Evolutionary conservation across 1,140 invertebrate genomes (phyloP).

Genomic region (Panagrolaimus sp.): DNA sequence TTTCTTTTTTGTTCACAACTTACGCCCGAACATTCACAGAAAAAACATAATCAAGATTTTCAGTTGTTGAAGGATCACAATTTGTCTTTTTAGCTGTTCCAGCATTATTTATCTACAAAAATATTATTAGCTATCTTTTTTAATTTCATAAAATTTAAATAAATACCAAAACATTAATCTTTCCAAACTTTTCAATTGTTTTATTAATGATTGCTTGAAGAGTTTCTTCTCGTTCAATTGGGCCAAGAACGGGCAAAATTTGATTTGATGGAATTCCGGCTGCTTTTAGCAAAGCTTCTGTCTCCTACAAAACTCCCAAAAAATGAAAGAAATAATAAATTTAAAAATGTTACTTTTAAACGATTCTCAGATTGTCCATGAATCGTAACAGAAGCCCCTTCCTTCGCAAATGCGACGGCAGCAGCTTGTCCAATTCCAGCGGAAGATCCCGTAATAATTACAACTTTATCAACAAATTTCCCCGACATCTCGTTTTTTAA

Average conservation of each 20-base stretch:
- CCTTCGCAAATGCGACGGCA: background rate
- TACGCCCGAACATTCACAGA: background rate
- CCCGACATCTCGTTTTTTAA: background rate
- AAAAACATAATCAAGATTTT: conserved; percentile 7
- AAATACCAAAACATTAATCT: background rate
- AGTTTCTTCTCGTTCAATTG: background rate
- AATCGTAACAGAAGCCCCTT: conserved; percentile 1
- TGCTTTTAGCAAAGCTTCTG: background rate
- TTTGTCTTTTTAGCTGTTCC: background rate
- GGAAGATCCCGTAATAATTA: background rate
- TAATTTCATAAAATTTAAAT: too few species aligned
- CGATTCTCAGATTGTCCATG: background rate
- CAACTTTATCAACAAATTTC: conserved; percentile 9
- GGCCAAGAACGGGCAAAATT: background rate
- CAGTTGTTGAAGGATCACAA: background rate
- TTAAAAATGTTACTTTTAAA: too few species aligned
- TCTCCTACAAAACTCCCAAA: background rate
- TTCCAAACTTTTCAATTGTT: background rate
- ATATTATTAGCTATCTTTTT: too few species aligned
- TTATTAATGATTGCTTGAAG: background rate
- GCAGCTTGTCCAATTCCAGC: background rate
- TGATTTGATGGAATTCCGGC: background rate
- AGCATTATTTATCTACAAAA: background rate
- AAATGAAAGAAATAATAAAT: background rate
- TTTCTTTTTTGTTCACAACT: too few species aligned